These are phyloP conservation scores for Anthophora plumipes DNA, from an alignment of 2,888 invertebrate species.

Conservation along the genomic window DNA sequence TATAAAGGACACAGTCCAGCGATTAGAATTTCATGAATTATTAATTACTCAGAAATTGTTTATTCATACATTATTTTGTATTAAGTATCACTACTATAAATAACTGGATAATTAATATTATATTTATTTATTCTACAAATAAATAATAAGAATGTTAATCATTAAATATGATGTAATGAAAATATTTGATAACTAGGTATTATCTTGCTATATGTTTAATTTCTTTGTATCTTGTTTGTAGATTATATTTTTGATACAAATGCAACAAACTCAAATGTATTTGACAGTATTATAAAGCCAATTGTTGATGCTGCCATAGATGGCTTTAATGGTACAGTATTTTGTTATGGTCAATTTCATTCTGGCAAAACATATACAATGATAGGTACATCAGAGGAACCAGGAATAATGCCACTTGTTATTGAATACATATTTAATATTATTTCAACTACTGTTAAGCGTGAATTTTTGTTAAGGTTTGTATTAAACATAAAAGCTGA, in stretches of 20 bases:
- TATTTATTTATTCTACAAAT: background rate
- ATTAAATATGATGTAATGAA: background rate
- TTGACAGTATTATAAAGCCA: constrained; percentile 89
- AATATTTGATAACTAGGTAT: background rate
- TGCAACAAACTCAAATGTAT: constrained; percentile 88
- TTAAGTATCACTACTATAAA: background rate
- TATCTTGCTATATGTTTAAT: background rate
- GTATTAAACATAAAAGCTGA: background rate
- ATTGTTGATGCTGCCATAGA: constrained; percentile 90
- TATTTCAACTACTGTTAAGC: constrained; percentile 87
- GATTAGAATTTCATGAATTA: background rate
- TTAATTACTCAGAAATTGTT: background rate
- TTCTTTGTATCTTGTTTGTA: constrained; percentile 81
- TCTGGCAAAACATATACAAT: constrained; percentile 95
- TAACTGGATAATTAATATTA: background rate
- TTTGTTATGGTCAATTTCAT: constrained; percentile 96
- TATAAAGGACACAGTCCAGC: background rate
- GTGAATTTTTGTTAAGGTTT: constrained; percentile 91
- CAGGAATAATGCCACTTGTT: constrained; percentile 92
- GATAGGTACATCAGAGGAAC: constrained; percentile 89
- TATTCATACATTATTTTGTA: background rate
- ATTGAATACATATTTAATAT: constrained; percentile 89
- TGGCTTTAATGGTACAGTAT: constrained; percentile 94
- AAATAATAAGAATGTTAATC: background rate
- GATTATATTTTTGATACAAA: constrained; percentile 90